Evolutionary conservation across 2,888 invertebrate species (phyloP), one percentile per base, ranked within the genome.

Genomic region (Acleris cristana): DNA sequence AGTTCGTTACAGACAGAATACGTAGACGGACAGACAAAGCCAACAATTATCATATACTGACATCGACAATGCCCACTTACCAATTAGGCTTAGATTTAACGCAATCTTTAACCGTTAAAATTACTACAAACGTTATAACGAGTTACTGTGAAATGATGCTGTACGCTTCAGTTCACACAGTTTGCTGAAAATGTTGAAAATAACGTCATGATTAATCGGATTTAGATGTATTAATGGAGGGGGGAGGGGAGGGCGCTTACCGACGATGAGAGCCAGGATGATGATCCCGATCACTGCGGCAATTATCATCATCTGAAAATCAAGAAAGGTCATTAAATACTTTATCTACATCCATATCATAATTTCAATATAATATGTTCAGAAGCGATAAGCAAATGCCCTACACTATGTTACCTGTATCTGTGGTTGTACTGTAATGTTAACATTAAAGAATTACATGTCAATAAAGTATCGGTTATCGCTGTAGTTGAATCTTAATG

Each of bases 211-310:
- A 81, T 90, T 90, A 90, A 86, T 89, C 83, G 81, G 83, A 83
- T 57, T 67, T 21, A 64, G 69, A 64, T 55, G 65, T 55, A 40
- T 16, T 44, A 40, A 21, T 16, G 21, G 23, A 40, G 53, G 49
- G 56, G 16, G 16, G 23, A 18, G 40, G 19, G 44, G 34, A 8
- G 49, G 23, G 59, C 19, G 52, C 96, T 96, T 94, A 98, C 98
- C 96, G 87, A 97, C 97, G 86, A 98, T 97, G 85, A 98, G 96
- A 82, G 96, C 96, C 86, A 97, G 91, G 85, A 97, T 95, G 79
- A 97, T 94, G 80, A 96, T 94, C 72, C 96, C 96, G 88, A 97
- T 97, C 61, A 97, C 95, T 73, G 97, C 97, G 90, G 97, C 96
- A 77, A 97, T 97, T 79, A 97, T 97, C 97, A 97, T 97, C 97